Evolutionary conservation across 2,113 vertebrate species (phyloP).

Genomic region (Dendropsophus ebraccatus): DNA sequence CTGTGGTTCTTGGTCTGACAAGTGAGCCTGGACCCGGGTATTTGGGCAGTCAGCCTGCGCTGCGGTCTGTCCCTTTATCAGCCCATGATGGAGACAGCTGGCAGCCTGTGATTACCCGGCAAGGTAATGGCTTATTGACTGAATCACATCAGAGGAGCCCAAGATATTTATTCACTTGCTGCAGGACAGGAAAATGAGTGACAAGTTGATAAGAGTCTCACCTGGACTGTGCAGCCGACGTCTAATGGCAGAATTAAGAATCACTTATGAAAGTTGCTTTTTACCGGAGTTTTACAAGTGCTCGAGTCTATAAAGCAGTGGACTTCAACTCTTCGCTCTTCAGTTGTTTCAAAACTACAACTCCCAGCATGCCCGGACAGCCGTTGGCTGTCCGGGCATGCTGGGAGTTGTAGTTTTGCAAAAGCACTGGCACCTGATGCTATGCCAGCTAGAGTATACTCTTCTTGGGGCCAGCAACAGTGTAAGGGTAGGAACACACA

Average conservation of each 20-base stretch:
- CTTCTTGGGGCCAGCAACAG: too few species aligned
- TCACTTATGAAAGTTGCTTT: constrained; percentile 20
- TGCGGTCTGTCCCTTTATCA: constrained; percentile 30
- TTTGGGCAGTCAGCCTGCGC: constrained; percentile 18
- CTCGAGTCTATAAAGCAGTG: not conserved
- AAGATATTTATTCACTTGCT: constrained; percentile 24
- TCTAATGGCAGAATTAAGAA: constrained; percentile 14
- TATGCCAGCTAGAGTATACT: too few species aligned
- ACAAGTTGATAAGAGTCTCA: constrained; percentile 44
- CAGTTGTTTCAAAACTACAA: too few species aligned
- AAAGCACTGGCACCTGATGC: too few species aligned
- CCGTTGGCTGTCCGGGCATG: too few species aligned
- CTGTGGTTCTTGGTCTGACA: not conserved
- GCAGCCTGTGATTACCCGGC: constrained; percentile 39
- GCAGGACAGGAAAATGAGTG: constrained; percentile 23
- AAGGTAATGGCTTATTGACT: constrained; percentile 53
- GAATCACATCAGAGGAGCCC: constrained; percentile 34
- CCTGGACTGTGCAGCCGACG: not conserved
- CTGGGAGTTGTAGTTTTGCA: too few species aligned
- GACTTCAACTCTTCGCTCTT: too few species aligned
- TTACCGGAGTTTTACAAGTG: not conserved
- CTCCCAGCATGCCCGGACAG: too few species aligned
- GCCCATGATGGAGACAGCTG: constrained; percentile 35
- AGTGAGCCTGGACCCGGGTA: not conserved
- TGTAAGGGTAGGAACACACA: too few species aligned